These are phyloP conservation scores for Butorides virescens DNA, from an alignment of 2,113 vertebrate species.

Conservation along the genomic window DNA sequence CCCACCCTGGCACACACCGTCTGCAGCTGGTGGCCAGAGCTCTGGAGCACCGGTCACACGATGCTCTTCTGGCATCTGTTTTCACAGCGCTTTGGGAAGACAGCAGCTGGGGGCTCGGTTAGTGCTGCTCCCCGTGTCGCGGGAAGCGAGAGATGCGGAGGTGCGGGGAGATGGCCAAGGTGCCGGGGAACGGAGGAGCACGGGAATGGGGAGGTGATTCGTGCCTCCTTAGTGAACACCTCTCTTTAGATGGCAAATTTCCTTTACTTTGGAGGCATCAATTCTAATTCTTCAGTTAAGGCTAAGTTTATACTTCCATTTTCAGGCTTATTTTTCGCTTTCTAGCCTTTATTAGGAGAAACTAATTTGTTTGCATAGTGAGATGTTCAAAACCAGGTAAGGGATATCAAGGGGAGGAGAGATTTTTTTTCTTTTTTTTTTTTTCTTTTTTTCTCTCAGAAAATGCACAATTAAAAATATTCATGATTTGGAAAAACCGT, in stretches of 20 bases:
- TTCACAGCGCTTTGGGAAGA: not conserved
- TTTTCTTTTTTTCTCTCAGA: not conserved
- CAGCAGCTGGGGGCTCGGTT: not conserved
- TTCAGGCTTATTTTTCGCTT: not conserved
- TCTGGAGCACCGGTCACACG: not conserved
- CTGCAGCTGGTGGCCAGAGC: not conserved
- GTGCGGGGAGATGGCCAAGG: not conserved
- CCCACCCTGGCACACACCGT: accelerated
- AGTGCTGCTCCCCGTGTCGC: not conserved
- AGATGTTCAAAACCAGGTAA: not conserved
- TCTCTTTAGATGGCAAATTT: not conserved
- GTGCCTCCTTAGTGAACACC: not conserved
- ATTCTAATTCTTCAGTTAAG: not conserved
- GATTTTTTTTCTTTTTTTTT: not conserved
- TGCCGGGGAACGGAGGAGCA: not conserved
- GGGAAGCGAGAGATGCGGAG: not conserved
- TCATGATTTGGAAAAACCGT: not conserved
- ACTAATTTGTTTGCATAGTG: slow-evolving; percentile 5
- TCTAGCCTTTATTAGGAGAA: slow-evolving; percentile 1
- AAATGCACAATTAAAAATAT: not conserved
- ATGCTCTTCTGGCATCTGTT: not conserved
- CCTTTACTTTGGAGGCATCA: not conserved
- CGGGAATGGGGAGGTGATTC: not conserved
- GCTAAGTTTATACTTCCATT: not conserved
- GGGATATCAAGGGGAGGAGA: not conserved